Evolutionary conservation across 1,140 invertebrate species (phyloP).

Genomic region (Gonioctena quinquepunctata): DNA sequence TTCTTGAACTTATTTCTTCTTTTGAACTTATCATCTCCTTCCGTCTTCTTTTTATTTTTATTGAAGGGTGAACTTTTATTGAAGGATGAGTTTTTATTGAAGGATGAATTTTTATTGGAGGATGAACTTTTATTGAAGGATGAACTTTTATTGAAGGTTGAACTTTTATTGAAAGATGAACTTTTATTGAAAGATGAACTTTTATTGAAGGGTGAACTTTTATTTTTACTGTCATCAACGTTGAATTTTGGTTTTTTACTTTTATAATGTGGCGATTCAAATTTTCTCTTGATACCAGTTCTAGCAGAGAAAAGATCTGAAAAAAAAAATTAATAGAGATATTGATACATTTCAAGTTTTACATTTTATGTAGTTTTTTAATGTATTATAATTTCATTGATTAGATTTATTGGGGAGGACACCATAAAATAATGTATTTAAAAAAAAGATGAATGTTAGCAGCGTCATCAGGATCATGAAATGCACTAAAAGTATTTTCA

Average conservation of each 20-base stretch:
- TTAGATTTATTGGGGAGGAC: too few species aligned
- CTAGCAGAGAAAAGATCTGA: conserved; percentile 27
- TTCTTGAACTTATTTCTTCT: conserved; percentile 19
- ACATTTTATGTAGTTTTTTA: too few species aligned
- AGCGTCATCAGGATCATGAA: too few species aligned
- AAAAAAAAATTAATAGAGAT: too few species aligned
- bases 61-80: neutral
- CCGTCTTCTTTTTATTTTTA: conserved; percentile 13
- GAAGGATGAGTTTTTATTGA: neutral
- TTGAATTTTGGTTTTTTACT: conserved; percentile 28
- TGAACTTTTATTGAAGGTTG: too few species aligned
- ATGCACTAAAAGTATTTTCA: too few species aligned
- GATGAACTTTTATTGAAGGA: too few species aligned
- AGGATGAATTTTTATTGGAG: neutral
- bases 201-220: conserved; percentile 3
- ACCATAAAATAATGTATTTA: too few species aligned
- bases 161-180: neutral
- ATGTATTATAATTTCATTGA: too few species aligned
- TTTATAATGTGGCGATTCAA: conserved; percentile 11
- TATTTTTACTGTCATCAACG: neutral
- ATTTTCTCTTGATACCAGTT: conserved; percentile 26
- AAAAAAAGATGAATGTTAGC: too few species aligned
- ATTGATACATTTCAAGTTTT: too few species aligned
- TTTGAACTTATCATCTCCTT: neutral
- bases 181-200: neutral